phyloP scores from a whole-genome alignment of 2,888 invertebrate genomes.

The Neoscelio sp. region DNA sequence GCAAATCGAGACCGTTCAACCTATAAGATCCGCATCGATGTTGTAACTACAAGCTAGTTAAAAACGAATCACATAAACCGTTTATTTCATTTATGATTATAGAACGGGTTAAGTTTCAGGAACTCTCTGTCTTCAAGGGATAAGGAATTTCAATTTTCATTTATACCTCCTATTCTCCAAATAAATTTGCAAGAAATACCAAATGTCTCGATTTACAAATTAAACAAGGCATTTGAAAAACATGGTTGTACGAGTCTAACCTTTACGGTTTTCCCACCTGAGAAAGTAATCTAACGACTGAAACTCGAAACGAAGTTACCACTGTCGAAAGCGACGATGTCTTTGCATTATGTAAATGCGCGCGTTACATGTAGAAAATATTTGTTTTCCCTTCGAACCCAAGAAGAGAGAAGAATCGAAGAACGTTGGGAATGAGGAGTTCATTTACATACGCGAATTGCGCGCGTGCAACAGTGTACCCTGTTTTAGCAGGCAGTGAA shows the following conservation, averaged over 20 bases:
- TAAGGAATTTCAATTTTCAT: too few species aligned
- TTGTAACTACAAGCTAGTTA: conserved; percentile 58
- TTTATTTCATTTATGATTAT: conserved; percentile 50
- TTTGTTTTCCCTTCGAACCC: conserved; percentile 63
- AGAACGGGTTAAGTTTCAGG: conserved; percentile 39
- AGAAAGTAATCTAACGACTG: conserved; percentile 48
- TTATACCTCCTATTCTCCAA: too few species aligned
- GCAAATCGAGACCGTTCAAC: conserved; percentile 70
- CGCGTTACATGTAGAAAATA: conserved; percentile 64
- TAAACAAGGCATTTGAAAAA: background rate
- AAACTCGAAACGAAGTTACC: conserved; percentile 45
- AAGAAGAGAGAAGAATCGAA: conserved; percentile 44
- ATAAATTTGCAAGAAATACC: too few species aligned
- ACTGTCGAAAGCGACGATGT: conserved; percentile 54
- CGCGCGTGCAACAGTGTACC: conserved; percentile 23
- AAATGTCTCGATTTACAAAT: too few species aligned
- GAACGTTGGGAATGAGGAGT: conserved; percentile 51
- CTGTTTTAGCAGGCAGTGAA: conserved; percentile 42
- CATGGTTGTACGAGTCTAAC: background rate
- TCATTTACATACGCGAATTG: conserved; percentile 53
- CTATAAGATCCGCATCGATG: conserved; percentile 49
- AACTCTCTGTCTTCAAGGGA: too few species aligned
- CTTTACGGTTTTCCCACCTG: conserved; percentile 31
- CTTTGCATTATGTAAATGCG: conserved; percentile 62
- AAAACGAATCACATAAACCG: conserved; percentile 57